Evolutionary conservation across 2,888 invertebrate species (phyloP).

Genomic region (Osmoderma eremita): DNA sequence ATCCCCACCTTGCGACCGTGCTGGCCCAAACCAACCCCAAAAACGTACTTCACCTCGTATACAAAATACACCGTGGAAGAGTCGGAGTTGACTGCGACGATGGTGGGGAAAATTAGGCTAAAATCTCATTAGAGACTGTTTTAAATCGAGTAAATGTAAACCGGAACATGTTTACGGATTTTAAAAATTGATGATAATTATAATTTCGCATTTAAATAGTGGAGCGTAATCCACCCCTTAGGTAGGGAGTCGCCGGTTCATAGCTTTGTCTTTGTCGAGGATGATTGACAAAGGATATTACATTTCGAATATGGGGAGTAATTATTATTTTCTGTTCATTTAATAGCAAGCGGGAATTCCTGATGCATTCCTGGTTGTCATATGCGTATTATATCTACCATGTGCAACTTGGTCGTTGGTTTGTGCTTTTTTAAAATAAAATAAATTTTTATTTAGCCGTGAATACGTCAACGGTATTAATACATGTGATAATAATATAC

Average conservation of each 20-base stretch:
- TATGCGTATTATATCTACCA: too few relatives aligned
- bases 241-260: neutral
- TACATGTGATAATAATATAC: too few relatives aligned
- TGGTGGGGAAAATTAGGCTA: slow-evolving; percentile 41
- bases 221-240: slow-evolving; percentile 10
- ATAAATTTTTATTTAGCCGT: too few relatives aligned
- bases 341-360: too few relatives aligned
- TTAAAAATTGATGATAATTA: slow-evolving; percentile 34
- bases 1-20: slow-evolving; percentile 49
- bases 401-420: too few relatives aligned
- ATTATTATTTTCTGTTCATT: too few relatives aligned
- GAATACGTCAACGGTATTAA: too few relatives aligned
- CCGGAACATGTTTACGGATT: slow-evolving; percentile 30
- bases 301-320: too few relatives aligned
- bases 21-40: slow-evolving; percentile 39
- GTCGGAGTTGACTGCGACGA: slow-evolving; percentile 6
- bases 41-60: slow-evolving; percentile 40
- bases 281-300: too few relatives aligned
- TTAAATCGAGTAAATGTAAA: slow-evolving; percentile 36
- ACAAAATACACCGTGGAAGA: slow-evolving; percentile 26
- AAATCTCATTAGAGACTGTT: slow-evolving; percentile 41
- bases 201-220: slow-evolving; percentile 22
- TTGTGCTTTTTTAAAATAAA: too few relatives aligned
- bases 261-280: too few relatives aligned
- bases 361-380: too few relatives aligned